Base-by-base conservation (phyloP, 2,113 vertebrate species). In the Micronycteris hirsuta region DNA sequence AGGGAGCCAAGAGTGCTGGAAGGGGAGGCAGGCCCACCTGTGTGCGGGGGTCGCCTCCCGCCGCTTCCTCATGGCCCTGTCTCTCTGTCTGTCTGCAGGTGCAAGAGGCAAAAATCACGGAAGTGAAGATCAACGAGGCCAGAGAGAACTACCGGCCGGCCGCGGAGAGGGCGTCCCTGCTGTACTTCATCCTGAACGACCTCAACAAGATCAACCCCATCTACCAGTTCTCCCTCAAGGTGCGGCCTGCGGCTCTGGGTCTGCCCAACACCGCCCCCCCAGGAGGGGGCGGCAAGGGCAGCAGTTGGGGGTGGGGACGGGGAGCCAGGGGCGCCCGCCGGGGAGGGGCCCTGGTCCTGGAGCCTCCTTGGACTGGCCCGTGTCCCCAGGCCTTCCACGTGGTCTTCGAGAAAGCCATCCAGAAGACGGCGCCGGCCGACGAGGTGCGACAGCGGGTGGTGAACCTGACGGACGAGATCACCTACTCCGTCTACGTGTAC, bases 161-260 rank as follows among this genome's bases (percentile, higher is more conserved):
- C 0, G 98, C 98, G 0, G 98, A 96, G 90, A 91, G 98, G 0
- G 98, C 98, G 0, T 98, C 98, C 2, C 94, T 99, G 28, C 97
- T 99, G 0, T 99, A 99, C 97, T 99, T 99, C 96, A 98, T 99
- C 74, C 97, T 99, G n/a, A 98, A 98, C 0, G 98, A 99, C 96
- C 98, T 99, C 82, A 97, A 97, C 97, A 99, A 98, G 86, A 99
- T 99, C 97, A 98, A 98, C 95, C 98, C 98, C 96, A 98, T 99
- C 96, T 99, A 99, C 95, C 98, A 99, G 97, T 99, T 98, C 97
- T 99, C 98, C 0, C 98, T 99, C 56, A 99, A 99, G 98, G 98
- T 98, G 81, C n/a, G n/a, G n/a, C n/a, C n/a, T n/a, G n/a, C n/a
- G n/a, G n/a, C n/a, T n/a, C n/a, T n/a, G n/a, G n/a, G n/a, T n/a